phyloP scores from a whole-genome alignment of 2,888 invertebrate genomes.

The Tenthredo distinguenda region DNA sequence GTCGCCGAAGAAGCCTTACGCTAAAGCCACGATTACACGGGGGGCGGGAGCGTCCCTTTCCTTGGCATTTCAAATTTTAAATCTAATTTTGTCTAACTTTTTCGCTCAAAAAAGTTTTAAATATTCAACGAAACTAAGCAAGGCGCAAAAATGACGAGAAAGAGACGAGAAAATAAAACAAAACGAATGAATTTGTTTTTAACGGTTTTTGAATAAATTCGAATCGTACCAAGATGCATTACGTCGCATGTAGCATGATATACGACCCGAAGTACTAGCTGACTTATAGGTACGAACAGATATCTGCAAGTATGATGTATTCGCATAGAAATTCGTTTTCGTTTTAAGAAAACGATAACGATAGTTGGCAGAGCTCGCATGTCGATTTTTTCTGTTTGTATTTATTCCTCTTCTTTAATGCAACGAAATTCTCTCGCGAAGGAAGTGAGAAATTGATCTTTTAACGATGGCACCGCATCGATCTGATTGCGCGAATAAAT shows the following conservation, averaged over 20 bases:
- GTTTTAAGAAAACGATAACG: slow-evolving; percentile 40
- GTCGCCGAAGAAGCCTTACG: slow-evolving; percentile 19
- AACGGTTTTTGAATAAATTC: background rate
- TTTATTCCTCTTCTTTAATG: background rate
- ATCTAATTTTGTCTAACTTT: background rate
- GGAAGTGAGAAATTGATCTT: background rate
- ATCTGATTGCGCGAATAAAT: background rate
- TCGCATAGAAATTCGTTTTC: slow-evolving; percentile 1
- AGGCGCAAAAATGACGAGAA: background rate
- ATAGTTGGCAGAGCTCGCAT: slow-evolving; percentile 24
- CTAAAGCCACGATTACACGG: slow-evolving; percentile 33
- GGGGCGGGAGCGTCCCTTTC: background rate
- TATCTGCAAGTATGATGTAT: slow-evolving; percentile 45
- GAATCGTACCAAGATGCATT: slow-evolving; percentile 30
- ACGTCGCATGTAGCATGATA: background rate
- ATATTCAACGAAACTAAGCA: background rate
- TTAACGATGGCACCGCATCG: background rate
- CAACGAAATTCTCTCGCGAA: background rate
- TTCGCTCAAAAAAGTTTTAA: background rate
- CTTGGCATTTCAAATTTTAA: background rate
- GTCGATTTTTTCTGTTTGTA: background rate
- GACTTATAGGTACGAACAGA: slow-evolving; percentile 26
- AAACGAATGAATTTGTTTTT: background rate
- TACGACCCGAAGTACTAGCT: slow-evolving; percentile 2
- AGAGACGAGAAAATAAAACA: background rate